phyloP scores from a whole-genome alignment of 2,113 vertebrate species.

The Anolis carolinensis region DNA sequence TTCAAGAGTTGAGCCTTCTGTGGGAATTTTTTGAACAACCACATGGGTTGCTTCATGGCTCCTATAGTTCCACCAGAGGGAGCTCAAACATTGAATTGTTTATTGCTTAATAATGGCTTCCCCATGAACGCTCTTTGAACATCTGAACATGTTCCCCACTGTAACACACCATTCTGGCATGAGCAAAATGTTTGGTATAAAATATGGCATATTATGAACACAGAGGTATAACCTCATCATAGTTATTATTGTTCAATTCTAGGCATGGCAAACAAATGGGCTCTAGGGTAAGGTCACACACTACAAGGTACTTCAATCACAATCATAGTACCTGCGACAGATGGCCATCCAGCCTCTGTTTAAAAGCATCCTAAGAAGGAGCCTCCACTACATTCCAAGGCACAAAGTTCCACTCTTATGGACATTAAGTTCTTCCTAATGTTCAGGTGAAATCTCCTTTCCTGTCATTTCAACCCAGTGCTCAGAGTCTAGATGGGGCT shows the following conservation, averaged over 20 bases:
- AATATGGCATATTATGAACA: background rate
- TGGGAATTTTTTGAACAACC: background rate
- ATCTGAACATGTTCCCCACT: background rate
- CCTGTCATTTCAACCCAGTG: too few relatives aligned
- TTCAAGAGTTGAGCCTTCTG: too few relatives aligned
- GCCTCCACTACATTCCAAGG: too few relatives aligned
- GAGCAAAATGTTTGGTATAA: background rate
- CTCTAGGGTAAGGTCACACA: background rate
- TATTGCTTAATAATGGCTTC: background rate
- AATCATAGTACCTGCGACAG: too few relatives aligned
- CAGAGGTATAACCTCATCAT: background rate
- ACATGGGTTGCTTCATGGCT: slow-evolving; percentile 29
- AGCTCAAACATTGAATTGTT: slow-evolving; percentile 54
- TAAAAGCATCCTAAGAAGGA: too few relatives aligned
- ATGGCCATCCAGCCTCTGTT: too few relatives aligned
- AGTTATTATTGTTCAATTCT: background rate
- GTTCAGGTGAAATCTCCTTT: too few relatives aligned
- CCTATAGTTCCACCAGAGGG: slow-evolving; percentile 74
- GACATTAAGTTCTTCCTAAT: too few relatives aligned
- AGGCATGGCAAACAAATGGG: background rate
- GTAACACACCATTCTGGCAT: background rate
- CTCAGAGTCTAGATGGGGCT: too few relatives aligned
- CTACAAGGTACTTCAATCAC: too few relatives aligned
- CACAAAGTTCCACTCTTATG: too few relatives aligned
- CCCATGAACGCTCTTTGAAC: background rate